A percentile compares a stretch with the other conserved stretches of the same genome.
phyloP scores from a whole-genome alignment of 2,797 vertebrate genomes.

The Spinus olivaceus region DNA sequence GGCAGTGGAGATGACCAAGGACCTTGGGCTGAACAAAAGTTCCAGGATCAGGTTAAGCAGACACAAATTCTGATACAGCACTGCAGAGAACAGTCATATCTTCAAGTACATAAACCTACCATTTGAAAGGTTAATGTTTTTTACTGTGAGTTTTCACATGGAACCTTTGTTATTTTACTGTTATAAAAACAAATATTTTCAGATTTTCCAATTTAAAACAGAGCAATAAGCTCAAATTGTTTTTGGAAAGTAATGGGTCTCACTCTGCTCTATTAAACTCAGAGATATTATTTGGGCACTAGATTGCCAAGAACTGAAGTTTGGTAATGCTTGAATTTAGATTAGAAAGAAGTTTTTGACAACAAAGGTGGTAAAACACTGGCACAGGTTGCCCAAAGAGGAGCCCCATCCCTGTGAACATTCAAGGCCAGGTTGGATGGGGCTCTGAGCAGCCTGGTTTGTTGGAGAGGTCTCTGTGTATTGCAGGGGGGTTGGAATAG shows the following conservation, averaged over 20 bases:
- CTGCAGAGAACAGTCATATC: not conserved
- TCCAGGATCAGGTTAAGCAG: not conserved
- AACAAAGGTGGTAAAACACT: not conserved
- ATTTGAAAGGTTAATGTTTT: not conserved
- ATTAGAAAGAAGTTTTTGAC: not conserved
- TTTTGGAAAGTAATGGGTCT: not conserved
- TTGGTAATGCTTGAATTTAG: not conserved
- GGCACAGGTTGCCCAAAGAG: not conserved
- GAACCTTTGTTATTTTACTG: not conserved
- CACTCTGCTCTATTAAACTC: not conserved
- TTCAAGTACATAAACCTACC: not conserved
- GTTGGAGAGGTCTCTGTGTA: not conserved
- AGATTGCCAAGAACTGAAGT: not conserved
- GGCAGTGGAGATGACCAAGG: not conserved
- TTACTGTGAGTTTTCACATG: not conserved
- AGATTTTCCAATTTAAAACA: not conserved
- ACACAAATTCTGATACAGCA: accelerated
- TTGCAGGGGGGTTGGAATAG: not conserved
- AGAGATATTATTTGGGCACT: not conserved
- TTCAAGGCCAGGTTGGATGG: not conserved
- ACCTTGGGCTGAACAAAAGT: not conserved
- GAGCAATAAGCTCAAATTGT: not conserved
- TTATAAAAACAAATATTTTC: not conserved
- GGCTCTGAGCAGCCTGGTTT: not conserved
- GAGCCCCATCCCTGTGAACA: not conserved